phyloP scores from a whole-genome alignment of 2,113 vertebrate species.

The Prunella fulvescens region DNA sequence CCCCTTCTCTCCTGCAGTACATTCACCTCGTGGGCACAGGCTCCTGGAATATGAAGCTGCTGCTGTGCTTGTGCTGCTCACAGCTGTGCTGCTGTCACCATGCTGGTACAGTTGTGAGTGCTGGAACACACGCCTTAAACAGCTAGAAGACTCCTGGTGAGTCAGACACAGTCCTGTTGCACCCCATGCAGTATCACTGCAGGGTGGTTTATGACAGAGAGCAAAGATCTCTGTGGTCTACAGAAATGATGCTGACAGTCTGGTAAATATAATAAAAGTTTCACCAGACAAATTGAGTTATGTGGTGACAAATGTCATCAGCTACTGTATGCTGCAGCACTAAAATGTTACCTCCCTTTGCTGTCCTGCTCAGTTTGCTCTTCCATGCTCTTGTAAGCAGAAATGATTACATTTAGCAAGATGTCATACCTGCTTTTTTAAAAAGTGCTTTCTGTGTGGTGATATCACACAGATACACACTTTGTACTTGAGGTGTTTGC shows the following conservation, averaged over 20 bases:
- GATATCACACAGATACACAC: too few relatives aligned
- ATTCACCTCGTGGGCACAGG: rapidly evolving
- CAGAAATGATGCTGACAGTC: neutral
- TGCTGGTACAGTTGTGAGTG: neutral
- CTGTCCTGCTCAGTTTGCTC: neutral
- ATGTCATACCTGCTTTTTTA: neutral
- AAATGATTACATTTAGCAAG: neutral
- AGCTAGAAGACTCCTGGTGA: neutral
- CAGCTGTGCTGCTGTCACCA: neutral
- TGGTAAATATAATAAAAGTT: neutral
- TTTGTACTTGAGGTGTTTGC: neutral
- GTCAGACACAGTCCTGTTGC: neutral
- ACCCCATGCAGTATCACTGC: neutral
- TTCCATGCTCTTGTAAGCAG: neutral
- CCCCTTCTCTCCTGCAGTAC: neutral
- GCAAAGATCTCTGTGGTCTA: neutral
- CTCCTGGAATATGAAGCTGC: neutral
- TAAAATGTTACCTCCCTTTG: neutral
- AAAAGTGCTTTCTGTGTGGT: neutral
- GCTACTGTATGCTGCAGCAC: neutral
- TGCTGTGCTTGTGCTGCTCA: rapidly evolving
- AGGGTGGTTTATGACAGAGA: neutral
- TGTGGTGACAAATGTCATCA: neutral
- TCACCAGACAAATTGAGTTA: neutral
- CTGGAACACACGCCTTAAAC: neutral